Evolutionary conservation across 2,797 vertebrate species (phyloP).

Genomic region (Mormyrus proboscirostris): DNA sequence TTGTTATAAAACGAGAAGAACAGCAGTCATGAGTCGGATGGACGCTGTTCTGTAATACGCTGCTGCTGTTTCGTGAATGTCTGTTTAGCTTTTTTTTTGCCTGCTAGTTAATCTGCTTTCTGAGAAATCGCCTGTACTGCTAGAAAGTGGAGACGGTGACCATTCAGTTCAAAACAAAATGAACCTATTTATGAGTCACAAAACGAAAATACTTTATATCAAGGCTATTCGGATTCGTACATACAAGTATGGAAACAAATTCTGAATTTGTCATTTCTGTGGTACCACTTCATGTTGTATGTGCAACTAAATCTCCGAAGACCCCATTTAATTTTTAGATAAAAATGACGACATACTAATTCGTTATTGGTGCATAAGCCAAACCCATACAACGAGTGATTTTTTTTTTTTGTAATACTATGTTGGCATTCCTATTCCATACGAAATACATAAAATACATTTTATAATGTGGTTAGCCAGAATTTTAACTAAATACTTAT

Average conservation of each 20-base stretch:
- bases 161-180: conserved; percentile 9
- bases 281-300: background rate
- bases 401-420: background rate
- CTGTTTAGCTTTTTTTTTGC: background rate
- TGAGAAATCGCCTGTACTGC: background rate
- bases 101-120: background rate
- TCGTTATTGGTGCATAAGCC: background rate
- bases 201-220: background rate
- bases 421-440: background rate
- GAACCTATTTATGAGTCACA: background rate
- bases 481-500: background rate
- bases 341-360: background rate
- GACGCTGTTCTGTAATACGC: background rate
- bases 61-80: background rate
- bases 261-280: background rate
- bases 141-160: background rate
- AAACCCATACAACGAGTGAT: background rate
- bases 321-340: background rate
- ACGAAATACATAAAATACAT: background rate
- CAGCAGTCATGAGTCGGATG: background rate
- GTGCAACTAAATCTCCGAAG: background rate
- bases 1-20: background rate
- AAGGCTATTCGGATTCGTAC: background rate
- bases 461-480: background rate
- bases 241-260: background rate